A percentile compares a stretch with the other conserved stretches of the same genome.
Evolutionary conservation across 92 coral and sea anemone species (phyloP).

Genomic region (Nematostella vectensis): DNA sequence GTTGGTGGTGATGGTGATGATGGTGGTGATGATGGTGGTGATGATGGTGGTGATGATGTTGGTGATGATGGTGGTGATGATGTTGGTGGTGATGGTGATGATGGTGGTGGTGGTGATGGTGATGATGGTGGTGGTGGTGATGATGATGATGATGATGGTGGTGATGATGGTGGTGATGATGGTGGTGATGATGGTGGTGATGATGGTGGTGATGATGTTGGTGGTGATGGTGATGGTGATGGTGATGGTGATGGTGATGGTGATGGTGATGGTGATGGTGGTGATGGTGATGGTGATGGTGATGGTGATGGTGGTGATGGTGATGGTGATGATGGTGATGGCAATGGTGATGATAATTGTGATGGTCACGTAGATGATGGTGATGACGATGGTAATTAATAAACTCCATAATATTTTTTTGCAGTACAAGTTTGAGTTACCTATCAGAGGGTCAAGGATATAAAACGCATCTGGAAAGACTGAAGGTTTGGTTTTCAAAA

Average conservation of each 20-base stretch:
- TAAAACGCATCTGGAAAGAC: constrained; percentile 26
- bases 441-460: constrained; percentile 32
- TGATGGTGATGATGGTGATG: constrained; percentile 6
- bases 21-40: background rate
- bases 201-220: background rate
- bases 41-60: background rate
- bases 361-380: background rate
- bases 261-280: background rate
- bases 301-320: background rate
- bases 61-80: background rate
- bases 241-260: background rate
- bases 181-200: background rate
- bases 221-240: background rate
- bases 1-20: background rate
- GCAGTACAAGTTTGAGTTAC: constrained; percentile 20
- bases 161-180: background rate
- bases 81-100: background rate
- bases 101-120: background rate
- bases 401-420: background rate
- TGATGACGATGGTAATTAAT: background rate
- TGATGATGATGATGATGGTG: background rate
- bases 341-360: constrained; percentile 1
- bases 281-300: background rate
- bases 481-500: constrained; percentile 39
- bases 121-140: background rate